Conservation (phyloP, 2,797 vertebrate species). For the Protosalanx chinensis region DNA sequence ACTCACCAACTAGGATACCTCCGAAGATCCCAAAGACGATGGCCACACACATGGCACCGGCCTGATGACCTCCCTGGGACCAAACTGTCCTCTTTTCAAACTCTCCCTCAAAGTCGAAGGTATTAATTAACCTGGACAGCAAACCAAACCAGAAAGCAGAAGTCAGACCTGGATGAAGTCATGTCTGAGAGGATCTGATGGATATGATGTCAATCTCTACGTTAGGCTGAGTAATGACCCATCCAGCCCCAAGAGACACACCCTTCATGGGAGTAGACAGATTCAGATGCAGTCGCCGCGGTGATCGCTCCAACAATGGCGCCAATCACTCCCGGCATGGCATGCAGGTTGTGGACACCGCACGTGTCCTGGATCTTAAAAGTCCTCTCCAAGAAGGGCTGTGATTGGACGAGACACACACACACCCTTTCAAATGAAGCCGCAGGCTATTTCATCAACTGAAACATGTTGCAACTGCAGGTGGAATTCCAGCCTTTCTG, state of each 20-base stretch:
- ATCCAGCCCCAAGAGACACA: constrained; percentile 52
- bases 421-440: neutral
- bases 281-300: constrained; percentile 74
- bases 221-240: neutral
- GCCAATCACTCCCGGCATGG: constrained; percentile 87
- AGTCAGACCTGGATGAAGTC: no score
- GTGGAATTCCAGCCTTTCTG: no score
- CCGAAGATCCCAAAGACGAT: constrained; percentile 86
- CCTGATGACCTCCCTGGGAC: constrained; percentile 85
- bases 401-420: constrained; percentile 17
- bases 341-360: constrained; percentile 93
- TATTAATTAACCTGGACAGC: constrained; percentile 67
- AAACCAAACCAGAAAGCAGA: neutral
- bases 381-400: constrained; percentile 86
- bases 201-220: neutral
- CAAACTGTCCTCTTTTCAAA: constrained; percentile 52
- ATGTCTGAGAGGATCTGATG: neutral
- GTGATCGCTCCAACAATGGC: constrained; percentile 87
- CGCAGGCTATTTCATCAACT: no score
- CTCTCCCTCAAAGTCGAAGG: constrained; percentile 66
- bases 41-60: constrained; percentile 82
- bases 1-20: constrained; percentile 87
- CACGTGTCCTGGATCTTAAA: constrained; percentile 92
- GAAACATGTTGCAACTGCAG: no score
- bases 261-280: constrained; percentile 81